phyloP scores from a whole-genome alignment of 2,888 invertebrate species.

The Polydrusus cervinus region DNA sequence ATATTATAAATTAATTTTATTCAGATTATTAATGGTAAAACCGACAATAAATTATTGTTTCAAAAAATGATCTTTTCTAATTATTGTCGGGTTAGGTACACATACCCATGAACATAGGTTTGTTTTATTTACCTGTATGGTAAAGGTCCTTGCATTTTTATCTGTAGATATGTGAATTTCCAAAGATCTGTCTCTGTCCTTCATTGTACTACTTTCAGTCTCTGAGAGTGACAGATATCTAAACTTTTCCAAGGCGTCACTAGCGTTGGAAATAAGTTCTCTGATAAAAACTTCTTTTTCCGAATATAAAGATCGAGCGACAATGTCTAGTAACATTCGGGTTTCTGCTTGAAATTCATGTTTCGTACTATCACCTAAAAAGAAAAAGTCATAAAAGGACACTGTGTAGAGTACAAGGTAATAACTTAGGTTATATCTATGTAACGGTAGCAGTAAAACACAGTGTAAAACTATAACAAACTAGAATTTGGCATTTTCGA shows the following conservation, averaged over 20 bases:
- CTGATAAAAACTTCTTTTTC: slow-evolving; percentile 98
- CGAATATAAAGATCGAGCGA: slow-evolving; percentile 96
- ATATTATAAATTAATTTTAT: too few relatives aligned
- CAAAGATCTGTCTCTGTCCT: slow-evolving; percentile 78
- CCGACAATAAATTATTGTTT: too few relatives aligned
- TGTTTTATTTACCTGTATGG: slow-evolving; percentile 90
- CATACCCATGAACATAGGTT: too few relatives aligned
- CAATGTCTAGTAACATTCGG: slow-evolving; percentile 94
- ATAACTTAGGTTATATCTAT: too few relatives aligned
- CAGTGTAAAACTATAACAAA: too few relatives aligned
- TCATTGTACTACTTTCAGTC: slow-evolving; percentile 71
- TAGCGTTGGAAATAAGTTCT: slow-evolving; percentile 96
- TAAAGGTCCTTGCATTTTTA: slow-evolving; percentile 87
- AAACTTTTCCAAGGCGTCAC: slow-evolving; percentile 97
- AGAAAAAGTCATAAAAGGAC: neutral
- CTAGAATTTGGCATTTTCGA: too few relatives aligned
- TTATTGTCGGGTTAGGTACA: too few relatives aligned
- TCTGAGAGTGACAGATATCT: slow-evolving; percentile 80
- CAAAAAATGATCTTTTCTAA: neutral
- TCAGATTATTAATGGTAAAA: too few relatives aligned
- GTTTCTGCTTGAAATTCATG: slow-evolving; percentile 98
- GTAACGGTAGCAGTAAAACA: too few relatives aligned
- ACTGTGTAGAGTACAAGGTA: too few relatives aligned
- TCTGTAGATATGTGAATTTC: slow-evolving; percentile 94
- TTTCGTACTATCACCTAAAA: slow-evolving; percentile 75